Conservation (phyloP, 2,113 vertebrate genomes). For the Hiodon alosoides region DNA sequence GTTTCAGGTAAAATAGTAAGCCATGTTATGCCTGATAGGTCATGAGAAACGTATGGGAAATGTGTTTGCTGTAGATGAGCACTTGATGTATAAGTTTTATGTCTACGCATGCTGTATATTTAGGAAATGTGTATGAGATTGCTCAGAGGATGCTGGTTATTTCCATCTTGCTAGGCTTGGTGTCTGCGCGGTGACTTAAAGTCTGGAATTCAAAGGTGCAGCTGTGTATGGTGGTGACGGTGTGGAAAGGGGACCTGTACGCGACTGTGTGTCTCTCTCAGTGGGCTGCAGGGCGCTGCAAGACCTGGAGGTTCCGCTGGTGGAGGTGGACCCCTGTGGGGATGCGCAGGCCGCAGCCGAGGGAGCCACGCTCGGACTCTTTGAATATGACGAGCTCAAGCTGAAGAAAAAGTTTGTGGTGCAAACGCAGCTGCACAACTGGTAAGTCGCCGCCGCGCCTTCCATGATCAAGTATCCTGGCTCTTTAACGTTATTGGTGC, state of each 20-base stretch:
- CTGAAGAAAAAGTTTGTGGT: slow-evolving; percentile 79
- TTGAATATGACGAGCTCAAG: slow-evolving; percentile 85
- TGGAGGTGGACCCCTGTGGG: slow-evolving; percentile 91
- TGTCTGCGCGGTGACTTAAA: background rate
- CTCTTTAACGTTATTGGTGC: too few relatives aligned
- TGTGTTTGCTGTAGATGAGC: too few relatives aligned
- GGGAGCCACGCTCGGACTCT: slow-evolving; percentile 82
- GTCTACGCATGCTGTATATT: too few relatives aligned
- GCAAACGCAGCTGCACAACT: slow-evolving; percentile 68
- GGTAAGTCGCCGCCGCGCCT: slow-evolving; percentile 56
- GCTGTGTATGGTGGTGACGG: background rate
- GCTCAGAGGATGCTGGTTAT: too few relatives aligned
- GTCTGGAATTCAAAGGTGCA: too few relatives aligned
- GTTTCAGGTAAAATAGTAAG: slow-evolving; percentile 67
- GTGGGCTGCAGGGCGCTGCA: slow-evolving; percentile 83
- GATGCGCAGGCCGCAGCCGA: slow-evolving; percentile 89
- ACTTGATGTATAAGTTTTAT: too few relatives aligned
- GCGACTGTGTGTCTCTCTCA: slow-evolving; percentile 35
- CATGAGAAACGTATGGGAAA: background rate
- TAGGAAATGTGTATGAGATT: too few relatives aligned
- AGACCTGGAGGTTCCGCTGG: slow-evolving; percentile 74
- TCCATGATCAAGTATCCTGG: background rate
- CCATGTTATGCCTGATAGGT: background rate
- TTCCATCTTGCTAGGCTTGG: background rate
- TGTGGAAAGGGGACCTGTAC: background rate